Conservation (phyloP, 2,797 vertebrate species). For the Sciaenops ocellatus region DNA sequence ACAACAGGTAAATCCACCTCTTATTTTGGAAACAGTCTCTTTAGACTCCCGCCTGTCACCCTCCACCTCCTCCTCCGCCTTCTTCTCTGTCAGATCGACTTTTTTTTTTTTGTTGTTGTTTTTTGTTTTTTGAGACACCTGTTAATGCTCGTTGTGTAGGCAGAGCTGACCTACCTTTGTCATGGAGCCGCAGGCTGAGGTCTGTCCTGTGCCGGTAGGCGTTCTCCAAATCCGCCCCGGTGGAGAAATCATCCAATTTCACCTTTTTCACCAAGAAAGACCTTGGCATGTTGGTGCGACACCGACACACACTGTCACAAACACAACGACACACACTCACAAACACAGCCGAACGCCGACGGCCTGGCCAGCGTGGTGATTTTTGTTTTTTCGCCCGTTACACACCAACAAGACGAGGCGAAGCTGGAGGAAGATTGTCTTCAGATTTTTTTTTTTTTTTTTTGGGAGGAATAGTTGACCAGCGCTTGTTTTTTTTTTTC, state of each 20-base stretch:
- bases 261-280: conserved; percentile 99
- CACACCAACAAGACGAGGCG: conserved; percentile 48
- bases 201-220: conserved; percentile 90
- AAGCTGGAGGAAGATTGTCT: conserved; percentile 56
- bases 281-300: conserved; percentile 93
- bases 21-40: conserved; percentile 21
- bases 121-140: conserved; percentile 60
- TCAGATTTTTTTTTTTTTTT: background rate
- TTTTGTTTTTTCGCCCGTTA: conserved; percentile 42
- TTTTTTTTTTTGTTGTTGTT: conserved; percentile 5
- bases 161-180: conserved; percentile 89
- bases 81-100: conserved; percentile 27
- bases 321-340: conserved; percentile 71
- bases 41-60: background rate
- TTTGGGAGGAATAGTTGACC: conserved; percentile 32
- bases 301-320: conserved; percentile 55
- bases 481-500: background rate
- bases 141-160: conserved; percentile 56
- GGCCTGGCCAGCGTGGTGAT: conserved; percentile 80
- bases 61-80: conserved; percentile 8
- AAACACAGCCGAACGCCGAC: conserved; percentile 62
- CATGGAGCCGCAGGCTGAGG: conserved; percentile 91
- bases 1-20: conserved; percentile 36
- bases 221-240: conserved; percentile 89
- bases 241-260: conserved; percentile 94